Evolutionary conservation across 1,140 invertebrate species (phyloP), one percentile per base, ranked within the genome.

Genomic region (Drosophila gunungcola): DNA sequence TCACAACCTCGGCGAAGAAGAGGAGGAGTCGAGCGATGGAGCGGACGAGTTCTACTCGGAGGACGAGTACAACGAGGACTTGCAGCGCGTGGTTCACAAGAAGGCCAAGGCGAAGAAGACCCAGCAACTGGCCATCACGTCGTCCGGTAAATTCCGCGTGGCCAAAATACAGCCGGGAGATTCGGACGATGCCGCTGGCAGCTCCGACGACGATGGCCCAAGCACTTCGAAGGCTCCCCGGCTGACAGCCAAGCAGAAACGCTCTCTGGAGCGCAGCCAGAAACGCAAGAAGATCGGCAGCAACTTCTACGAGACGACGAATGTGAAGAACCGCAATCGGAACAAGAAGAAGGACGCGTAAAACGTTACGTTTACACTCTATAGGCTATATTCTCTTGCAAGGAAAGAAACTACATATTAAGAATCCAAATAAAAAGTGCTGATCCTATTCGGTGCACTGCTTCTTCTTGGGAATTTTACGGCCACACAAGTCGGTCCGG

Each of bases 271-370:
- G 75, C 94, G 97, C 57, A 94, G 95, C 16, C 93, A 94, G 69
- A 97, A 96, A 90, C 93, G 95, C 3, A 98, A 97, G 91, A 98
- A 98, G 88, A 96, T 97, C 73, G 98, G 98, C 65, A 97, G 96
- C 88, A 97, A 98, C 93, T 99, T 98, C 91, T 99, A 99, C 92
- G 96, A 97, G 93, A 95, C 96, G 29, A 94, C 96, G 3, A 98
- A 99, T 94, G 98, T 99, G 29, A 99, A 99, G 92, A 99, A 98
- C 60, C 82, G 91, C 16, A 92, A 92, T 61, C 78, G 91, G 16
- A 91, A 92, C 74, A 92, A 91, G 41, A 92, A 91, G 48, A 83
- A 77, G 73, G 84, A 90, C 11, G 42, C 74, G n/a, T 85, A 90
- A 43, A 12, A 16, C 34, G 29, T 6, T 43, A 25, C 12, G 48